Evolutionary conservation across 1,140 invertebrate genomes (phyloP).

Genomic region (Zophobas morio): DNA sequence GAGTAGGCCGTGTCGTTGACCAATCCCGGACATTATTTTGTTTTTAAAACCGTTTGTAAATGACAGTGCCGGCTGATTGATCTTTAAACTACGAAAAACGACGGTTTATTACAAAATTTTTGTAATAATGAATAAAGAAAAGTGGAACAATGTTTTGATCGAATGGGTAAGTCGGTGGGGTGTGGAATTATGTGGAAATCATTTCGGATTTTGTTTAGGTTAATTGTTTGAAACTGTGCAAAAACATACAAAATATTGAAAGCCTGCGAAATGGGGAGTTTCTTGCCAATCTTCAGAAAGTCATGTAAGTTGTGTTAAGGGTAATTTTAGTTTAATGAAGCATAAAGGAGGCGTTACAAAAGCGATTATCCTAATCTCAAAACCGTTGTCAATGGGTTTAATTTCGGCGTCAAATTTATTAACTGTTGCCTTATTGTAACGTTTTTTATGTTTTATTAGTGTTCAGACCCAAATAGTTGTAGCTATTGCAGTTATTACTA

Average conservation of each 20-base stretch:
- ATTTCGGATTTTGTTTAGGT: slow-evolving; percentile 56
- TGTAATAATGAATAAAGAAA: slow-evolving; percentile 54
- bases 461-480: too few species aligned
- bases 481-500: too few species aligned
- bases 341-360: too few species aligned
- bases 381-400: too few species aligned
- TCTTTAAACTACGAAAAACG: background rate
- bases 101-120: slow-evolving; percentile 37
- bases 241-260: slow-evolving; percentile 57
- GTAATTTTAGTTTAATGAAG: background rate
- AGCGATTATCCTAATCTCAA: too few species aligned
- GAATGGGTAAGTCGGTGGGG: slow-evolving; percentile 61
- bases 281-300: slow-evolving; percentile 57
- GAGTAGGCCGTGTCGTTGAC: slow-evolving; percentile 3
- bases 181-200: slow-evolving; percentile 11
- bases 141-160: slow-evolving; percentile 62
- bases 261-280: slow-evolving; percentile 61
- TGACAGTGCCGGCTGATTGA: slow-evolving; percentile 15
- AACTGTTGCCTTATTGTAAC: too few species aligned
- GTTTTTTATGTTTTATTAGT: too few species aligned
- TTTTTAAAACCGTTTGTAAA: slow-evolving; percentile 7
- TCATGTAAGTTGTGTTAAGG: slow-evolving; percentile 60
- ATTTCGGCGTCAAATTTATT: too few species aligned
- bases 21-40: slow-evolving; percentile 21
- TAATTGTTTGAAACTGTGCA: slow-evolving; percentile 63